A percentile compares a stretch with the other conserved stretches of the same genome.
Evolutionary conservation across 2,888 invertebrate species (phyloP).

Genomic region (Dorcus hopei): DNA sequence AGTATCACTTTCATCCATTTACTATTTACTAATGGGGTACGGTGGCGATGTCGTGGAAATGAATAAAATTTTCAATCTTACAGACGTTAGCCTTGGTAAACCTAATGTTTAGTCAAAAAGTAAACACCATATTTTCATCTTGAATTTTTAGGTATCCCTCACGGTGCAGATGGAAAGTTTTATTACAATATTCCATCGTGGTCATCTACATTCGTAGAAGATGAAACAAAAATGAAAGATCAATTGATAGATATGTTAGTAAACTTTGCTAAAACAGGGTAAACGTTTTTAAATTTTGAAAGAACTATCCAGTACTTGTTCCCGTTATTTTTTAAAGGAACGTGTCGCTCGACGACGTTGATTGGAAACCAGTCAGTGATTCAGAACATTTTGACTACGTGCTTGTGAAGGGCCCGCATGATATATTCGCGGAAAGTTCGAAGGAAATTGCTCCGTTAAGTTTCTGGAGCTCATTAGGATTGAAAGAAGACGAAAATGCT

Average conservation of each 20-base stretch:
- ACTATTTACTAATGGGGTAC: conserved; percentile 44
- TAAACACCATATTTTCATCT: too few species aligned
- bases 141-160: too few species aligned
- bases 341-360: not conserved
- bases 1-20: conserved; percentile 52
- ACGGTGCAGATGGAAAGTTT: not conserved
- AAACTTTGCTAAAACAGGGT: conserved; percentile 12
- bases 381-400: conserved; percentile 8
- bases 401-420: conserved; percentile 10
- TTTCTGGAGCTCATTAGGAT: conserved; percentile 14
- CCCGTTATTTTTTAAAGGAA: not conserved
- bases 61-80: too few species aligned
- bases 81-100: too few species aligned
- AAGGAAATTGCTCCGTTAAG: conserved; percentile 8
- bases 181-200: not conserved
- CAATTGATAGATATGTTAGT: conserved; percentile 8
- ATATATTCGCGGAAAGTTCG: conserved; percentile 11
- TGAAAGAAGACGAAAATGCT: conserved; percentile 14
- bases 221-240: conserved; percentile 9
- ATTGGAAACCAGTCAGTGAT: too few species aligned
- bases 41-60: not conserved
- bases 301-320: not conserved
- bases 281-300: not conserved
- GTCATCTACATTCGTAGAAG: not conserved
- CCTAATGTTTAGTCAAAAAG: too few species aligned